Conservation (phyloP, 2,888 invertebrate species). For the Tinea trinotella region DNA sequence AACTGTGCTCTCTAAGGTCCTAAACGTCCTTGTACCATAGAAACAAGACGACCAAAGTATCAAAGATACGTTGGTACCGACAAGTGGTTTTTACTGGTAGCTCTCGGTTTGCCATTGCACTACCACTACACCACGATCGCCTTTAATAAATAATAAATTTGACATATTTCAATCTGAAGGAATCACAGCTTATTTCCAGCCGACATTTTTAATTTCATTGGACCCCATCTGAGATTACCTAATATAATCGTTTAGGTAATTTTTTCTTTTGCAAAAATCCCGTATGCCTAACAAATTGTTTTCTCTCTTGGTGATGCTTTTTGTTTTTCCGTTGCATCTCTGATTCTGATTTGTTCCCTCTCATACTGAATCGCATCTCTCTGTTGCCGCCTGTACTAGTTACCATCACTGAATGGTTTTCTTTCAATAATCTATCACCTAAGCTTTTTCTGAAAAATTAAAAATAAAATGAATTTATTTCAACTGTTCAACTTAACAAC, state of each 20-base stretch:
- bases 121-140: too few species aligned
- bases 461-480: background rate
- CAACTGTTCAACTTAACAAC: too few species aligned
- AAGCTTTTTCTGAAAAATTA: conserved; percentile 76
- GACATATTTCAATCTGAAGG: too few species aligned
- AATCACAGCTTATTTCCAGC: too few species aligned
- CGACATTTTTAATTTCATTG: background rate
- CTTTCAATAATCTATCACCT: conserved; percentile 79
- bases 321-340: conserved; percentile 74
- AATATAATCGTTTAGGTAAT: conserved; percentile 14
- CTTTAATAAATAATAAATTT: background rate
- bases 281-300: conserved; percentile 69
- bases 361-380: conserved; percentile 84
- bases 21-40: too few species aligned
- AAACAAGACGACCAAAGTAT: too few species aligned
- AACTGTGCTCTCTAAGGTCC: too few species aligned
- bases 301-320: conserved; percentile 80
- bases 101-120: too few species aligned
- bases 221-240: background rate
- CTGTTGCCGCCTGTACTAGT: conserved; percentile 78
- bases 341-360: conserved; percentile 66
- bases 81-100: too few species aligned
- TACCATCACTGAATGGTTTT: conserved; percentile 63
- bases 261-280: conserved; percentile 51
- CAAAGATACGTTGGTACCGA: too few species aligned